Evolutionary conservation across 2,888 invertebrate species (phyloP), one percentile per base, ranked within the genome.

Genomic region (Hymenopus coronatus): DNA sequence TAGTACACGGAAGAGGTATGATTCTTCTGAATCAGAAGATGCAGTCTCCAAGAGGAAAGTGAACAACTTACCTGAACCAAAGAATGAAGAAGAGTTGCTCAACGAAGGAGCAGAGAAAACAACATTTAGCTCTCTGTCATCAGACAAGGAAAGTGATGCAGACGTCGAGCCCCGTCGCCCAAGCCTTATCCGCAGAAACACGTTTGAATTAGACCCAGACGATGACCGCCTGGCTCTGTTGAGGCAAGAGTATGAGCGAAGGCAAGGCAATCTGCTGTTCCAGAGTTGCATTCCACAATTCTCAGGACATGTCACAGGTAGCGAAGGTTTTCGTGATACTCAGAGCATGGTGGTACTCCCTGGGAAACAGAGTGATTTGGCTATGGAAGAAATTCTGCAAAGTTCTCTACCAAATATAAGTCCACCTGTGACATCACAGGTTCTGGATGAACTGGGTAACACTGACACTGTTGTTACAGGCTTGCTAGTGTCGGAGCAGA

Each of bases 281-380:
- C 94, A 95, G 91, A 95, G 94, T 90, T 94, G 95, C 82, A 94
- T 95, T 89, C 95, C 95, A 46, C 95, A 95, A 91, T 96, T 95
- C 90, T 95, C 96, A 8, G 95, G 94, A 90, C 94, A 94, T 91
- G 92, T 93, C 0, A 92, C 94, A 15, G 94, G 93, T 82, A 92
- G 92, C 33, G 92, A 93, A 88, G 88, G 89, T 27, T 83, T 89
- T 70, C 25, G 89, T 85, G 89, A 82, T 81, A 28, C 88, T 54
- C 89, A 85, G n/a, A 90, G 82, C 84, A 28, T 89, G 28, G 28
- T 88, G 28, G 33, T 88, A 85, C 83, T 84, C 4, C 27, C 84
- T 7, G 46, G 28, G 30, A 88, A 82, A 25, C 84, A 82, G n/a
- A 84, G n/a, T 12, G 87, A 87, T 28, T 54, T 82, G 20, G 85